Conservation (phyloP, 1,140 invertebrate species). For the Limonius californicus region DNA sequence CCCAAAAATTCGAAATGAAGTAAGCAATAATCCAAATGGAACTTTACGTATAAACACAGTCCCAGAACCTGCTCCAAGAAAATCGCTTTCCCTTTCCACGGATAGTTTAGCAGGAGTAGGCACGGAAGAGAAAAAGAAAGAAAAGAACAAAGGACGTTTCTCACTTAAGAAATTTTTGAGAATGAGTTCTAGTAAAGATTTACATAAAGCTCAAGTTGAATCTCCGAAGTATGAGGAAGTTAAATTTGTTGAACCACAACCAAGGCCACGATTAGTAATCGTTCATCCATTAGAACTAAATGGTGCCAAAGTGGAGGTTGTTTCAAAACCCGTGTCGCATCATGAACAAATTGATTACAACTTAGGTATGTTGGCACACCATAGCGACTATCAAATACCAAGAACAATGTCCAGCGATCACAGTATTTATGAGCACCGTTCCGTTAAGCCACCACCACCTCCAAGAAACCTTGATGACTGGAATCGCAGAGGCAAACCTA, state of each 20-base stretch:
- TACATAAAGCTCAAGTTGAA: constrained; percentile 49
- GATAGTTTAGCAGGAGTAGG: constrained; percentile 56
- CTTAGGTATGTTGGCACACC: constrained; percentile 49
- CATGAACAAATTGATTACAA: constrained; percentile 48
- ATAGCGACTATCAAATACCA: constrained; percentile 38
- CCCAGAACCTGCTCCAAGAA: constrained; percentile 61
- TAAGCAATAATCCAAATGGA: neutral
- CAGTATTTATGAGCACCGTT: neutral
- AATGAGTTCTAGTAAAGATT: constrained; percentile 67
- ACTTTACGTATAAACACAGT: too few relatives aligned
- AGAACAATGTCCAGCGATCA: neutral
- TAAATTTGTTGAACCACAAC: constrained; percentile 57
- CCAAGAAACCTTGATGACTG: constrained; percentile 55
- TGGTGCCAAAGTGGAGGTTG: constrained; percentile 69
- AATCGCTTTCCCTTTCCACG: constrained; percentile 66
- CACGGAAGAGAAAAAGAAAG: constrained; percentile 63
- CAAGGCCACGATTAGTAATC: constrained; percentile 67
- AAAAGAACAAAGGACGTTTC: constrained; percentile 61
- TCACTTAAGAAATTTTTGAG: constrained; percentile 80
- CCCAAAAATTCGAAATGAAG: constrained; percentile 50
- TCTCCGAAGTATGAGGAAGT: constrained; percentile 28
- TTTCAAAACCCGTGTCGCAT: constrained; percentile 46
- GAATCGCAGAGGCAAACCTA: constrained; percentile 53
- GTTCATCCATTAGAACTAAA: constrained; percentile 85
- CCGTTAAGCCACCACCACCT: constrained; percentile 54